Evolutionary conservation across 2,113 vertebrate genomes (phyloP).

Genomic region (Poeciliopsis turrubarensis): DNA sequence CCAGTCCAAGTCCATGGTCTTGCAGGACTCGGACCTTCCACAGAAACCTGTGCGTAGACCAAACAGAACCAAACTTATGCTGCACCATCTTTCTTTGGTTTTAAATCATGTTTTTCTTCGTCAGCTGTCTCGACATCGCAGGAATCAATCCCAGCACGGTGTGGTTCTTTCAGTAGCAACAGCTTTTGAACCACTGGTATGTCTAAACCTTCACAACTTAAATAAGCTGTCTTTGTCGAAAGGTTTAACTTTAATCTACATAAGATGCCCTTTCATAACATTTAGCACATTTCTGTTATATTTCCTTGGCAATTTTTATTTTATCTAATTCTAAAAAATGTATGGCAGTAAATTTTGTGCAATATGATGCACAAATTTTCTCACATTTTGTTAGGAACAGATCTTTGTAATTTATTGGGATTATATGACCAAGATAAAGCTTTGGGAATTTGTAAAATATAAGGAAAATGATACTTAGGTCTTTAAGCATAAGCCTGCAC

Average conservation of each 20-base stretch:
- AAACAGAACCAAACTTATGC: no score
- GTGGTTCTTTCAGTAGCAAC: conserved; percentile 62
- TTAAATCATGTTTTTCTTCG: conserved; percentile 13
- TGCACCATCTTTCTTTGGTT: neutral
- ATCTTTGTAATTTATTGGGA: neutral
- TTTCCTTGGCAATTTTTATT: neutral
- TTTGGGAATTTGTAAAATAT: no score
- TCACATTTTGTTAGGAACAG: neutral
- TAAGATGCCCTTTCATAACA: neutral
- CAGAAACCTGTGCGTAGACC: conserved; percentile 65
- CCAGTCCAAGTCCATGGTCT: conserved; percentile 80
- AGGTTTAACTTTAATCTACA: neutral
- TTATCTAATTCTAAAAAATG: neutral
- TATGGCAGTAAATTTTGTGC: neutral
- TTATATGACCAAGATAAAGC: neutral
- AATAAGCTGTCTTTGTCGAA: neutral
- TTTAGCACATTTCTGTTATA: neutral
- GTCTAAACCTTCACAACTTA: conserved; percentile 4
- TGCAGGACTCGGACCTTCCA: conserved; percentile 65
- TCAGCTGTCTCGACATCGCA: conserved; percentile 87
- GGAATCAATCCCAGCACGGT: conserved; percentile 92
- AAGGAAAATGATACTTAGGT: no score
- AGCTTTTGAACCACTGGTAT: conserved; percentile 76
- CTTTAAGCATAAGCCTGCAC: no score
- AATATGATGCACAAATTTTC: neutral